These are phyloP conservation scores for Lithobates sylvaticus DNA, from an alignment of 2,797 vertebrate species.

Conservation along the genomic window DNA sequence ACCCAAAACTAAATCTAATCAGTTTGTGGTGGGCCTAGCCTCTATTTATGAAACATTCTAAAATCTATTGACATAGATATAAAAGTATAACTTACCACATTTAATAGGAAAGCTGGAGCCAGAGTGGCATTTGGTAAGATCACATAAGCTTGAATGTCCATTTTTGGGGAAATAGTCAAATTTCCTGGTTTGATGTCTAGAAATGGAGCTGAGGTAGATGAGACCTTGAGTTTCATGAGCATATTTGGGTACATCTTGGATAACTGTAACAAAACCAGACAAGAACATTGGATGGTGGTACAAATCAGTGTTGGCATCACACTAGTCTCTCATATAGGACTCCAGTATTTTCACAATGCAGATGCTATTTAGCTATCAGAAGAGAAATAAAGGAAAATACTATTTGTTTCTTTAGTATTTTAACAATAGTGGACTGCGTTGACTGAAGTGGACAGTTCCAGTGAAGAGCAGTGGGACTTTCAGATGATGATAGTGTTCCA, in stretches of 20 bases:
- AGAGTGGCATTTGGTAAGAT: constrained; percentile 67
- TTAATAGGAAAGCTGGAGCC: constrained; percentile 71
- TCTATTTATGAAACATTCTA: too few relatives aligned
- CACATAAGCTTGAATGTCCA: constrained; percentile 74
- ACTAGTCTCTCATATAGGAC: too few relatives aligned
- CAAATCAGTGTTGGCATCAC: background rate
- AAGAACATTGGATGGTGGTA: background rate
- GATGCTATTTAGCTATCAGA: too few relatives aligned
- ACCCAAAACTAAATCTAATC: too few relatives aligned
- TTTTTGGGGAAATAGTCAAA: constrained; percentile 63
- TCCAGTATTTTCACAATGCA: too few relatives aligned
- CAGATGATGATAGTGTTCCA: too few relatives aligned
- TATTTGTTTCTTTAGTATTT: too few relatives aligned
- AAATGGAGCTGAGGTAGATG: constrained; percentile 64
- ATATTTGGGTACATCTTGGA: constrained; percentile 71
- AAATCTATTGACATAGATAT: background rate
- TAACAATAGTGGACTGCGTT: too few relatives aligned
- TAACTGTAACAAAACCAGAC: constrained; percentile 66
- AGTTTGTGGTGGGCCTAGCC: too few relatives aligned
- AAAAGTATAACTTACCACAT: constrained; percentile 68
- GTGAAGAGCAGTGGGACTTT: too few relatives aligned
- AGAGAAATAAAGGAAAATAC: too few relatives aligned
- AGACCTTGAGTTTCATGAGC: constrained; percentile 72
- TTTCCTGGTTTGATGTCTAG: constrained; percentile 68
- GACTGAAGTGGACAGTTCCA: too few relatives aligned